phyloP scores from a whole-genome alignment of 2,797 vertebrate genomes.

The Lutra lutra region DNA sequence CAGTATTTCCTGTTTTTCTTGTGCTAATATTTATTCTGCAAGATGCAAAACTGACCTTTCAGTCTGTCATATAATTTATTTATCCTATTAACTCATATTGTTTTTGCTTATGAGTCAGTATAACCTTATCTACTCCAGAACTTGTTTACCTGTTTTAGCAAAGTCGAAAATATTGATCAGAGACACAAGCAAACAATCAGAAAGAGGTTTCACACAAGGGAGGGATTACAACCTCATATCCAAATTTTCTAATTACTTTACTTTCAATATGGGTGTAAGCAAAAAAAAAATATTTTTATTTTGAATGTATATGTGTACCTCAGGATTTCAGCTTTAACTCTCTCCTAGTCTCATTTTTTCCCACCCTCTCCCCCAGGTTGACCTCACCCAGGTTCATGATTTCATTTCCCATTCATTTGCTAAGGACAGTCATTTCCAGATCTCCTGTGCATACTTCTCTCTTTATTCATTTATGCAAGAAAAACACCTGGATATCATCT shows the following conservation, averaged over 20 bases:
- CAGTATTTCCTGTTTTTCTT: conserved; percentile 24
- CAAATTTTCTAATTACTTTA: conserved; percentile 1
- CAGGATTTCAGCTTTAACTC: not conserved
- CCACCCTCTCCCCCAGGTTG: not conserved
- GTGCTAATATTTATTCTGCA: conserved; percentile 57
- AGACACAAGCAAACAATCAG: not conserved
- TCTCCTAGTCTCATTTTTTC: not conserved
- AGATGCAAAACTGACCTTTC: conserved; percentile 48
- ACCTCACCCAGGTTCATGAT: not conserved
- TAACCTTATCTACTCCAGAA: not conserved
- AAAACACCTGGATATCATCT: not conserved
- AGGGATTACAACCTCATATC: not conserved
- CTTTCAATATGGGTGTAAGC: not conserved
- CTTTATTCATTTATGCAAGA: not conserved
- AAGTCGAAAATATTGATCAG: not conserved
- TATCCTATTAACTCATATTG: conserved; percentile 18
- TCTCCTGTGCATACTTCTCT: not conserved
- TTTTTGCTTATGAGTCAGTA: not conserved
- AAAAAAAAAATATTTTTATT: not conserved
- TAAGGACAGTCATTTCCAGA: not conserved
- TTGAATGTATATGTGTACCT: not conserved
- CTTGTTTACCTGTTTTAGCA: not conserved
- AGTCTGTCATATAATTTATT: not conserved
- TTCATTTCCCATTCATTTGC: not conserved
- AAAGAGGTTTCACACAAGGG: not conserved